These are phyloP conservation scores for Pangasius larnaudii DNA, from an alignment of 2,797 vertebrate species.

Conservation along the genomic window DNA sequence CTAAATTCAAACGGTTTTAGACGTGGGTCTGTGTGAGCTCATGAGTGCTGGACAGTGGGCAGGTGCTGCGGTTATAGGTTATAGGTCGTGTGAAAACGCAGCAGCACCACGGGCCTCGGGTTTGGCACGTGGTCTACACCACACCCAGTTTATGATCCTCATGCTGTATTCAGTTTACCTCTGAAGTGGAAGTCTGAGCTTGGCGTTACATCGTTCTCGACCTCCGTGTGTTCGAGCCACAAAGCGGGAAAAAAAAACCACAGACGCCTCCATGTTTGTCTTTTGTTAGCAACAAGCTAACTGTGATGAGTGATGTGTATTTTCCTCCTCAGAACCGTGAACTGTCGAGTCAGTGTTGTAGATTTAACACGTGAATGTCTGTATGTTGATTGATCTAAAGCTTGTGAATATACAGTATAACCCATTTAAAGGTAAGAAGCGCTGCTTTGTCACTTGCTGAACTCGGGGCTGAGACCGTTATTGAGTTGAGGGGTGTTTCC, in stretches of 20 bases:
- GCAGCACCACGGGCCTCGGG: background rate
- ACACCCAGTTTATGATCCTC: too few relatives aligned
- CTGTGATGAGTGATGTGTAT: background rate
- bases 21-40: background rate
- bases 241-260: too few relatives aligned
- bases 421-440: too few relatives aligned
- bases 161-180: background rate
- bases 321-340: background rate
- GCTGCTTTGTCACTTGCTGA: conserved; percentile 12
- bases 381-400: too few relatives aligned
- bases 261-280: background rate
- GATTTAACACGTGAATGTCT: too few relatives aligned
- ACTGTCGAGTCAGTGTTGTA: too few relatives aligned
- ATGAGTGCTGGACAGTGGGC: background rate
- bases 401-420: too few relatives aligned
- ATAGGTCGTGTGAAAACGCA: background rate
- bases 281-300: too few relatives aligned
- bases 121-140: background rate
- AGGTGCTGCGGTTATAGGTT: background rate
- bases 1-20: background rate
- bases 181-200: background rate
- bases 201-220: background rate
- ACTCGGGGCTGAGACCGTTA: background rate
- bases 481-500: background rate
- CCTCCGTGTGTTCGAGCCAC: background rate